Conservation (phyloP, 2,888 invertebrate genomes). For the Archips xylosteana region DNA sequence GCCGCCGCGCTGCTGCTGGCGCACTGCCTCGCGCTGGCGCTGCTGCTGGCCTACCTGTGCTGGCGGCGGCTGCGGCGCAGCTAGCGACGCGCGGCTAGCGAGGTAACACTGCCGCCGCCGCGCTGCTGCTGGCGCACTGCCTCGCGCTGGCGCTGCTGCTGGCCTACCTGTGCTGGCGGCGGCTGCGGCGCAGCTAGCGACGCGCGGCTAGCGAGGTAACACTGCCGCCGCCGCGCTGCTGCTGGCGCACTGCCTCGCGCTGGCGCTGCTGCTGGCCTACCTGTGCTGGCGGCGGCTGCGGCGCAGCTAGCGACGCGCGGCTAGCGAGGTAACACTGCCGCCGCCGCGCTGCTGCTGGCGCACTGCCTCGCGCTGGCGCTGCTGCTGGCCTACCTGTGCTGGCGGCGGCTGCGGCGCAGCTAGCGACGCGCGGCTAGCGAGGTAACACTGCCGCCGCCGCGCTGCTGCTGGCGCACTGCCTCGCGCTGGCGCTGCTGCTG, state of each 20-base stretch:
- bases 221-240: conserved; percentile 52
- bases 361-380: conserved; percentile 53
- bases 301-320: conserved; percentile 4
- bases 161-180: conserved; percentile 49
- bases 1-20: conserved; percentile 51
- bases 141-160: conserved; percentile 58
- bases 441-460: conserved; percentile 53
- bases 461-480: conserved; percentile 49
- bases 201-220: too few species aligned
- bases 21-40: conserved; percentile 53
- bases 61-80: conserved; percentile 29
- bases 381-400: conserved; percentile 56
- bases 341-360: conserved; percentile 50
- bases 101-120: conserved; percentile 54
- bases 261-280: conserved; percentile 59
- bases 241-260: conserved; percentile 50
- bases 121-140: conserved; percentile 49
- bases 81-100: too few species aligned
- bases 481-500: conserved; percentile 58
- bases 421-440: too few species aligned
- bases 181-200: conserved; percentile 10
- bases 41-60: conserved; percentile 57
- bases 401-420: conserved; percentile 22
- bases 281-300: conserved; percentile 43
- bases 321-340: too few species aligned